A percentile compares a stretch with the other conserved stretches of the same genome.
Conservation (phyloP, 1,140 invertebrate species). For the Drosophila sucinea region DNA sequence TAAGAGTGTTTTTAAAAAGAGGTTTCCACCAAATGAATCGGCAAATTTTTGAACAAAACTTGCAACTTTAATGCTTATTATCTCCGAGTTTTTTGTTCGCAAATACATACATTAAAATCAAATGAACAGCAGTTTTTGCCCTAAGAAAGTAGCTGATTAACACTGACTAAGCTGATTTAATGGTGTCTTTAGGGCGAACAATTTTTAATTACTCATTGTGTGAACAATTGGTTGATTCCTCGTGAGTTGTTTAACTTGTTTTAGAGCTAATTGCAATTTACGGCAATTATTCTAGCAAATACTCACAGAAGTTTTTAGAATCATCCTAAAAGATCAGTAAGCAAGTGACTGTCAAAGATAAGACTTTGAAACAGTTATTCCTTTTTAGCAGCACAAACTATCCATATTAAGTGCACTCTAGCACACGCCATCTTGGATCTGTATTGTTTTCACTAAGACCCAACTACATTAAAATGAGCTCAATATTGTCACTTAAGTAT, state of each 20-base stretch:
- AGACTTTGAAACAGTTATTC: no score
- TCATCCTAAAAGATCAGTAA: no score
- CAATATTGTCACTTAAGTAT: no score
- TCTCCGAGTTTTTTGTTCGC: background rate
- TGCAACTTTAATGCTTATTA: constrained; percentile 29
- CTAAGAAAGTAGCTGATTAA: background rate
- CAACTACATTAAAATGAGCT: no score
- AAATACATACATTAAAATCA: constrained; percentile 17
- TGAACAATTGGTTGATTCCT: background rate
- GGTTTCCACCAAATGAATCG: constrained; percentile 15
- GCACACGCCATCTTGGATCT: no score
- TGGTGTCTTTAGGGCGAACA: background rate
- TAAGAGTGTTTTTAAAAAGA: background rate
- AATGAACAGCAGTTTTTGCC: background rate
- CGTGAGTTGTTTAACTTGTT: constrained; percentile 33
- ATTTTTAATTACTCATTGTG: background rate
- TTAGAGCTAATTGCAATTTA: constrained; percentile 29
- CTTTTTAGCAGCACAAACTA: no score
- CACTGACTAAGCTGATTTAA: constrained; percentile 17
- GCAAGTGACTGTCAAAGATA: no score
- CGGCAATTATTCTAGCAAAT: constrained; percentile 16
- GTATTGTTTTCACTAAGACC: no score
- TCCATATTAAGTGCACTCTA: no score
- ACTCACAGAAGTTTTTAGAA: background rate
- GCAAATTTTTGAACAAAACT: constrained; percentile 16